Base-by-base conservation (phyloP, 2,888 invertebrate genomes). In the Melieria omissa region DNA sequence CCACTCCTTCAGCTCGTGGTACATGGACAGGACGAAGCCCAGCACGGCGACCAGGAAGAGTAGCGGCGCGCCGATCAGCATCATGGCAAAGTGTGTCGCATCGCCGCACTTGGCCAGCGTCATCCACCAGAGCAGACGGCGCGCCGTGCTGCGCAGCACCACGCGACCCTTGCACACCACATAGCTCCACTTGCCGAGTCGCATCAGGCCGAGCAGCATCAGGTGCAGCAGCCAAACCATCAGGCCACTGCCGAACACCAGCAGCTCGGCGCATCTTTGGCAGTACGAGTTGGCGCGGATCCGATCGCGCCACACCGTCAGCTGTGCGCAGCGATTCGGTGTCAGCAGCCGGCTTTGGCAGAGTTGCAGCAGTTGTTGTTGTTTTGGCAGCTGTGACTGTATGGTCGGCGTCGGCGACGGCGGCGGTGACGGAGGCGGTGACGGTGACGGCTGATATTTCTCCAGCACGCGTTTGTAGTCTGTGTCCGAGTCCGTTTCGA, bases 401-500 rank as follows among this genome's bases (percentile, higher is more conserved):
- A 10, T 65, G 42, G 54, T 16, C n/a, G 12, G 64, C 44, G 49
- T 12, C 29, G n/a, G 41, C 29, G 44, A 55, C 3, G 46, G 60
- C 47, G 67, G 70, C 41, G 70, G 61, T 12, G 55, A 14, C 8
- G 6, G 41, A n/a, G n/a, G n/a, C 3, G 46, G 60, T 47, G 67
- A 67, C 41, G 70, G 61, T 12, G 55, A 14, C 8, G 6, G 41
- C 52, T 65, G 63, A n/a, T 72, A 65, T 3, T 44, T 42, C 12
- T 70, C 64, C 16, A 69, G 44, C 5, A 78, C 74, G 12, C 69
- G 71, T 29, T 65, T 52, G 3, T 70, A 71, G 10, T 83, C 83
- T 2, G 72, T 73, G n/a, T 84, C 84, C 4, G 82, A 82, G 41
- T 83, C 83, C 3, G 81, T 78, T 4, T 83, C 84, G n/a, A 55